phyloP scores from a whole-genome alignment of 2,797 vertebrate species.

The Trachops cirrhosus region DNA sequence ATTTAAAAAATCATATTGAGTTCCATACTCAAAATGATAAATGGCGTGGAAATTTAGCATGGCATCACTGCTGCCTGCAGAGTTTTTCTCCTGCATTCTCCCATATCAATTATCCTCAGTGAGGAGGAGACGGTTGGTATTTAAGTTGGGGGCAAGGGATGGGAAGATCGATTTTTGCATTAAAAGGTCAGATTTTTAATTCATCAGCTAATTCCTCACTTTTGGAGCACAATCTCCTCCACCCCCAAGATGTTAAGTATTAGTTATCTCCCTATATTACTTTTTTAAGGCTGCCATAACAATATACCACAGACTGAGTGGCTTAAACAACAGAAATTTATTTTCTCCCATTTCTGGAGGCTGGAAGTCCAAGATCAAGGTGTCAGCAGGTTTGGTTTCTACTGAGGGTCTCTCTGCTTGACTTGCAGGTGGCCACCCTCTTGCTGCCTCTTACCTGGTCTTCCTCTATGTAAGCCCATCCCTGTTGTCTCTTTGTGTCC shows the following conservation, averaged over 20 bases:
- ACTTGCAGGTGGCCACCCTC: neutral
- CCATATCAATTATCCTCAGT: neutral
- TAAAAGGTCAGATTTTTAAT: neutral
- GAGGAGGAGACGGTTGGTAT: neutral
- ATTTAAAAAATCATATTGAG: neutral
- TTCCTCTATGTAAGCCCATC: too few relatives aligned
- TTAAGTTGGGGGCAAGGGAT: neutral
- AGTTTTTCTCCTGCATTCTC: neutral
- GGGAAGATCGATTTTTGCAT: neutral
- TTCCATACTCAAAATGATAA: neutral
- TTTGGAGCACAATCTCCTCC: neutral
- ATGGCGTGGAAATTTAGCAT: neutral
- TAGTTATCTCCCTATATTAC: neutral
- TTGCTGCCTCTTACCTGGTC: neutral
- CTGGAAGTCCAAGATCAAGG: neutral
- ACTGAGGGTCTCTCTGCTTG: neutral
- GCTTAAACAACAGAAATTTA: too few relatives aligned
- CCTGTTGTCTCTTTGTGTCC: too few relatives aligned
- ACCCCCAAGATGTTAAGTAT: neutral
- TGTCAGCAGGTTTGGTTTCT: neutral
- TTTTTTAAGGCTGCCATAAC: neutral
- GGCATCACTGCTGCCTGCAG: neutral
- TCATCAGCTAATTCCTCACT: neutral
- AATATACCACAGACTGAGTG: too few relatives aligned
- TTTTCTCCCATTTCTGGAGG: neutral